These are phyloP conservation scores for Butorides virescens DNA, from an alignment of 2,113 vertebrate genomes.

Conservation along the genomic window DNA sequence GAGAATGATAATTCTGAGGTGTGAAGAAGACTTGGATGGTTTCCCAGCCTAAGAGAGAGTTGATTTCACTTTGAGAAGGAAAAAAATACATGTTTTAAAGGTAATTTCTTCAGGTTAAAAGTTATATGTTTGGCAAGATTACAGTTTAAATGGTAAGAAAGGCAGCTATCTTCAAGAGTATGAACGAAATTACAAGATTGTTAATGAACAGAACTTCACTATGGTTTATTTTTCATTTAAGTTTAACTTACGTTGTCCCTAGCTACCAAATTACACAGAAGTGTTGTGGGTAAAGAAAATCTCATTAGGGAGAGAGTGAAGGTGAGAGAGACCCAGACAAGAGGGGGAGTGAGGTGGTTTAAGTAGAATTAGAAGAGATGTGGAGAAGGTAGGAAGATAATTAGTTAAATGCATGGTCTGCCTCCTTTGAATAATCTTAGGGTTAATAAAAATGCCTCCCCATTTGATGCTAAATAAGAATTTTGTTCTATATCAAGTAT, in stretches of 20 bases:
- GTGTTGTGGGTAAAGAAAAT: background rate
- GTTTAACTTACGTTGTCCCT: background rate
- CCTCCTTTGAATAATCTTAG: background rate
- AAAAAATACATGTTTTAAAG: background rate
- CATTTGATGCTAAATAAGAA: background rate
- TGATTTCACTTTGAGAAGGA: background rate
- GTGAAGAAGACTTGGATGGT: background rate
- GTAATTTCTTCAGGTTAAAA: background rate
- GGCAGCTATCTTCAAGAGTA: background rate
- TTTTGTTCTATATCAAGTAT: background rate
- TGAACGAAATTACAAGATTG: background rate
- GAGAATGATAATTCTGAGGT: background rate
- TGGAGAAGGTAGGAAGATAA: background rate
- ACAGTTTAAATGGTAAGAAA: background rate
- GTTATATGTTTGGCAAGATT: background rate
- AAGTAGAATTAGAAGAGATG: background rate
- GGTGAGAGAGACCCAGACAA: background rate
- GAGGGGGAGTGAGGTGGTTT: background rate
- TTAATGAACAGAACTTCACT: background rate
- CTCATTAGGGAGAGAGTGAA: background rate
- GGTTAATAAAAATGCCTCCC: background rate
- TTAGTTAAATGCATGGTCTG: background rate
- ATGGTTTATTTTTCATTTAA: background rate
- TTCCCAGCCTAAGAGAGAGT: background rate
- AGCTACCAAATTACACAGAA: background rate